These are phyloP conservation scores for Phymastichus coffea DNA, from an alignment of 1,140 invertebrate species.

Conservation along the genomic window DNA sequence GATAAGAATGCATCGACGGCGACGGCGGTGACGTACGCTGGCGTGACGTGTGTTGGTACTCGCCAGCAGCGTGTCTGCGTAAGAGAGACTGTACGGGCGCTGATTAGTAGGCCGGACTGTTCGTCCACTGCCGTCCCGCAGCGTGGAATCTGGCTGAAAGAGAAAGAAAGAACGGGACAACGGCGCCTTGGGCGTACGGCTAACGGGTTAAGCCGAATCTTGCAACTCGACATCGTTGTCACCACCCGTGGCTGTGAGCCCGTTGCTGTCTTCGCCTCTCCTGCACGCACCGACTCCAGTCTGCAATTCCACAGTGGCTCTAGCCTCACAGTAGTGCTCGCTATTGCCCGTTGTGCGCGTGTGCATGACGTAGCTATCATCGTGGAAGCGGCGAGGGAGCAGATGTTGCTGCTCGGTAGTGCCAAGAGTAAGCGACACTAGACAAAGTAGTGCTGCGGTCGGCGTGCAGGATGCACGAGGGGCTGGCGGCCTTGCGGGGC, in stretches of 20 bases:
- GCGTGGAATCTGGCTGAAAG: too few species aligned
- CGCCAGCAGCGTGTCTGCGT: too few species aligned
- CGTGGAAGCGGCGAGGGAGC: not conserved
- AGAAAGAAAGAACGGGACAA: conserved; percentile 15
- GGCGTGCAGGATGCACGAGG: conserved; percentile 5
- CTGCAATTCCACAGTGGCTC: conserved; percentile 14
- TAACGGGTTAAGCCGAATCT: conserved; percentile 17
- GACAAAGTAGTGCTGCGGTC: too few species aligned
- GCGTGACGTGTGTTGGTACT: too few species aligned
- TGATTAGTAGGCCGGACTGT: too few species aligned
- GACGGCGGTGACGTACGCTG: too few species aligned
- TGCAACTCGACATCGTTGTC: conserved; percentile 9
- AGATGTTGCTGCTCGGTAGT: not conserved
- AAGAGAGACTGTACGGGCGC: too few species aligned
- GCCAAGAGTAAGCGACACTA: not conserved
- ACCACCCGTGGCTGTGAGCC: conserved; percentile 25
- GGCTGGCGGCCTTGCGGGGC: conserved; percentile 9
- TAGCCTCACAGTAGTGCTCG: conserved; percentile 26
- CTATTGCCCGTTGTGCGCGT: too few species aligned
- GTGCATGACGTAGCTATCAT: not conserved
- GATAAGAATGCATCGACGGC: too few species aligned
- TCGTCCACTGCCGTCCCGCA: too few species aligned
- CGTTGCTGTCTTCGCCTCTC: conserved; percentile 10
- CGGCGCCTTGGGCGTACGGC: conserved; percentile 21
- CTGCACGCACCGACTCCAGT: conserved; percentile 3